phyloP scores from a whole-genome alignment of 2,888 invertebrate genomes.

The Lepidochrysops patricia region DNA sequence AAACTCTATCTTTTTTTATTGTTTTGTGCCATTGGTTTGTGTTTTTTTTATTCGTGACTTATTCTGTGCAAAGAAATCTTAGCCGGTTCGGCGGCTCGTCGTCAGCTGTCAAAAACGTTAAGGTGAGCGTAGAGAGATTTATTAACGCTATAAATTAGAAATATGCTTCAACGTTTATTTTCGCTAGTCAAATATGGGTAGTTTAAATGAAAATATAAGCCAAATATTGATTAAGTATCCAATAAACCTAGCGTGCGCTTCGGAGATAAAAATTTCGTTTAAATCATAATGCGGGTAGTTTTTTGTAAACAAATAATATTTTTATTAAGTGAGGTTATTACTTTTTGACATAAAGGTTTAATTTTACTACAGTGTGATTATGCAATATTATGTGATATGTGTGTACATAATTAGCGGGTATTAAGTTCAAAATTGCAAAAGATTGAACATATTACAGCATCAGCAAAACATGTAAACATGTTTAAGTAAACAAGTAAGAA shows the following conservation, averaged over 20 bases:
- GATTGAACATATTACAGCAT: too few relatives aligned
- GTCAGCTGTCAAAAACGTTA: slow-evolving; percentile 58
- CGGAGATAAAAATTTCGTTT: neutral
- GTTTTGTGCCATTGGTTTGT: slow-evolving; percentile 15
- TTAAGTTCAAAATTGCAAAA: too few relatives aligned
- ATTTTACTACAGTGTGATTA: too few relatives aligned
- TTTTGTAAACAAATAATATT: too few relatives aligned
- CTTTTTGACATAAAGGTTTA: too few relatives aligned
- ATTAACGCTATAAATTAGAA: slow-evolving; percentile 28
- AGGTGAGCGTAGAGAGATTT: slow-evolving; percentile 44
- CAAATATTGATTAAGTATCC: neutral
- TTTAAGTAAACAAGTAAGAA: too few relatives aligned
- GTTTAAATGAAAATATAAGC: slow-evolving; percentile 11
- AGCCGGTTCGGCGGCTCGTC: slow-evolving; percentile 38
- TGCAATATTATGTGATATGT: too few relatives aligned
- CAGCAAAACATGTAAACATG: too few relatives aligned
- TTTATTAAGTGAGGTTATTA: too few relatives aligned
- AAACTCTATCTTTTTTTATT: slow-evolving; percentile 14
- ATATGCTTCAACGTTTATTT: slow-evolving; percentile 5
- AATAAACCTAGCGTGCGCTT: neutral
- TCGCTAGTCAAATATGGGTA: slow-evolving; percentile 11
- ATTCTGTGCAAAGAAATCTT: slow-evolving; percentile 28
- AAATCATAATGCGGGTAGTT: too few relatives aligned
- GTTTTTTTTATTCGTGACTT: slow-evolving; percentile 14
- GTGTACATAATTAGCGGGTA: too few relatives aligned